Evolutionary conservation across 1,140 invertebrate genomes (phyloP).

Genomic region (silkworm (Bombyx mori)): ASM3026992v2 NC_085116.1:8600501-8601000

Average conservation of each 20-base stretch:
- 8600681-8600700: conserved; percentile 82
- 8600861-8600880: conserved; percentile 27
- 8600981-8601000: conserved; percentile 83
- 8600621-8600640: conserved; percentile 86
- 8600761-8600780: conserved; percentile 2
- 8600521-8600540: conserved; percentile 86
- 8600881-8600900: conserved; percentile 58
- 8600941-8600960: conserved; percentile 87
- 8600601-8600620: conserved; percentile 86
- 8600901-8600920: conserved; percentile 64
- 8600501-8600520: conserved; percentile 85
- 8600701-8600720: conserved; percentile 58
- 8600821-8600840: conserved; percentile 35
- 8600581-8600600: conserved; percentile 88
- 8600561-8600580: conserved; percentile 85
- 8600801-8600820: conserved; percentile 15
- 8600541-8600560: conserved; percentile 85
- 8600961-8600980: conserved; percentile 80
- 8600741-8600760: not conserved
- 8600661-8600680: conserved; percentile 86
- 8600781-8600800: not conserved
- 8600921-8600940: conserved; percentile 80
- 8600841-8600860: conserved; percentile 30
- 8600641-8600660: conserved; percentile 87
- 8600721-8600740: conserved; percentile 24